Evolutionary conservation across 2,888 invertebrate species (phyloP), one percentile per base, ranked within the genome.

Genomic region (Sycophila texana): DNA sequence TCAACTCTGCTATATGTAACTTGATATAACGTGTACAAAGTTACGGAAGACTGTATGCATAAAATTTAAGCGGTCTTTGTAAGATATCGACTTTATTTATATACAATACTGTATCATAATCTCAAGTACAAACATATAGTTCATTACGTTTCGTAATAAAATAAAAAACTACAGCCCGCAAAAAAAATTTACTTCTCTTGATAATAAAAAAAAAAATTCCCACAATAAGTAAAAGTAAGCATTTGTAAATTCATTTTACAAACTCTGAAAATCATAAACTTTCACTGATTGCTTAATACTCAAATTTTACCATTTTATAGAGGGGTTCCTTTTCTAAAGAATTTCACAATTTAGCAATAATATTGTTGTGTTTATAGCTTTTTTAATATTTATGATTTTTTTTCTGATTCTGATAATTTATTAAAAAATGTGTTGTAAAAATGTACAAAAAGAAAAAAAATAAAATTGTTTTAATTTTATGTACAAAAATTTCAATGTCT

Each of bases 121-220:
- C 87, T 88, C 86, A 86, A 88, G 88, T 88, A 88, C 88, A 88
- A 88, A 88, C 85, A 87, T 87, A 87, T 87, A 88, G 87, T 87
- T 88, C 84, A 87, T 87, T 88, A 87, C 87, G 86, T 87, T 88
- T 87, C 87, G 85, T 88, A 88, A 88, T 87, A 88, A 87, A 88
- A 87, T 82, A 83, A 83, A 84, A 84, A 84, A 82, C 79, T 84
- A 72, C 84, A 85, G 81, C 82, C 82, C 75, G 73, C 70, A 76
- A 80, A 75, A 79, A 79, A 63, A 74, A 61, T 73, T 78, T 68
- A 72, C 63, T 74, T 81, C 71, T 63, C 66, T 77, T 61, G 30
- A 51, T 39, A 39, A 39, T 39, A 39, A 39, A 7, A 39, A 30
- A 30, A 39, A 39, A 74, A 67, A 55, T 81, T 75, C 70, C 71